These are phyloP conservation scores for Meghimatium bilineatum DNA, from an alignment of 2,888 invertebrate genomes.

Conservation along the genomic window DNA sequence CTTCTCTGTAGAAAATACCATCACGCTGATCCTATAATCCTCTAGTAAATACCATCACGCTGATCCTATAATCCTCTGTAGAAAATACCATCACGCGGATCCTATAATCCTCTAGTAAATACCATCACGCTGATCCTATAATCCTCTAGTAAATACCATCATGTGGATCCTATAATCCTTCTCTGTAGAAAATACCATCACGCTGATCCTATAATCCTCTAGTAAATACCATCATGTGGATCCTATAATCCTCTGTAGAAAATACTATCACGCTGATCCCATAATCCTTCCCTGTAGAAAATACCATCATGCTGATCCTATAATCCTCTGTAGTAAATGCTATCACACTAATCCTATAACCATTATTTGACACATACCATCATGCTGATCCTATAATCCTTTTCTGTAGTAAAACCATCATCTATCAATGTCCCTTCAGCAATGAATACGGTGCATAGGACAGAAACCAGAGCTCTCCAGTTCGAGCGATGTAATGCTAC, in stretches of 20 bases:
- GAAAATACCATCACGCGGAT: not conserved
- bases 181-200: not conserved
- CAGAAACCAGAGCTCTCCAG: too few relatives aligned
- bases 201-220: not conserved
- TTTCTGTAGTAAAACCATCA: not conserved
- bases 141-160: not conserved
- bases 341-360: not conserved
- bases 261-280: not conserved
- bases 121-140: not conserved
- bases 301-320: not conserved
- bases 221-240: not conserved
- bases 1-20: not conserved
- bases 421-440: too few relatives aligned
- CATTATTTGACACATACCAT: not conserved
- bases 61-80: not conserved
- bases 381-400: not conserved
- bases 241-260: not conserved
- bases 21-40: not conserved
- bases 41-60: not conserved
- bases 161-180: not conserved
- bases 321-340: not conserved
- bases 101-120: not conserved
- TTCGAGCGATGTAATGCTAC: too few relatives aligned
- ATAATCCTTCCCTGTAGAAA: not conserved
- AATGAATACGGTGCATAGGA: too few relatives aligned